Evolutionary conservation across 2,888 invertebrate genomes (phyloP).

Genomic region (Ditula angustiorana): DNA sequence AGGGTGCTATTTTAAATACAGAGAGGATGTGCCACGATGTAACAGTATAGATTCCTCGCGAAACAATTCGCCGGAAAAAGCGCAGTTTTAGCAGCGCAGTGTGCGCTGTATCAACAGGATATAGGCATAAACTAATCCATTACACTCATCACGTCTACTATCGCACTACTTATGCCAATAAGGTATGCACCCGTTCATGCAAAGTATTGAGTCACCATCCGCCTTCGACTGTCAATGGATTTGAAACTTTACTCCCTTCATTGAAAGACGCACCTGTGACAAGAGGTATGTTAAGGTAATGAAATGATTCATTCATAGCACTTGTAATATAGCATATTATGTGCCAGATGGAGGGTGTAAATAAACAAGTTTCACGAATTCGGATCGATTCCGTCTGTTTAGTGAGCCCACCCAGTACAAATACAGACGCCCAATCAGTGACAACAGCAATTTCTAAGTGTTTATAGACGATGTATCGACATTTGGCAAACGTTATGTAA

Average conservation of each 20-base stretch:
- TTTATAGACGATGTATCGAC: neutral
- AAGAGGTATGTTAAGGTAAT: slow-evolving; percentile 1
- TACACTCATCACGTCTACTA: slow-evolving; percentile 25
- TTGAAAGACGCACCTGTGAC: neutral
- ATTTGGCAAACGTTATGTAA: neutral
- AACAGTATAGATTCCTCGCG: too few relatives aligned
- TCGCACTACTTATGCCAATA: slow-evolving; percentile 25
- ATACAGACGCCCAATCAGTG: neutral
- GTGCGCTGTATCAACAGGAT: slow-evolving; percentile 20
- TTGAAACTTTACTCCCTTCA: neutral
- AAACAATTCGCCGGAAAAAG: neutral
- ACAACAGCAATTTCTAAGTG: neutral
- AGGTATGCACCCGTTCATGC: slow-evolving; percentile 20
- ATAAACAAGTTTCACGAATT: slow-evolving; percentile 13
- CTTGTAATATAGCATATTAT: too few relatives aligned
- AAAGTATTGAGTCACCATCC: slow-evolving; percentile 26
- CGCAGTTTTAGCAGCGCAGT: neutral
- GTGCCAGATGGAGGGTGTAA: slow-evolving; percentile 17
- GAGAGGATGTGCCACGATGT: too few relatives aligned
- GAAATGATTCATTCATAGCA: slow-evolving; percentile 6
- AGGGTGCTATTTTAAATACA: too few relatives aligned
- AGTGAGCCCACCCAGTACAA: neutral
- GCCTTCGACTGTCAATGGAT: neutral
- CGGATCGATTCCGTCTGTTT: neutral
- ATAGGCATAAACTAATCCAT: slow-evolving; percentile 18